These are phyloP conservation scores for Atherinomorus stipes DNA, from an alignment of 2,113 vertebrate genomes.

Conservation along the genomic window DNA sequence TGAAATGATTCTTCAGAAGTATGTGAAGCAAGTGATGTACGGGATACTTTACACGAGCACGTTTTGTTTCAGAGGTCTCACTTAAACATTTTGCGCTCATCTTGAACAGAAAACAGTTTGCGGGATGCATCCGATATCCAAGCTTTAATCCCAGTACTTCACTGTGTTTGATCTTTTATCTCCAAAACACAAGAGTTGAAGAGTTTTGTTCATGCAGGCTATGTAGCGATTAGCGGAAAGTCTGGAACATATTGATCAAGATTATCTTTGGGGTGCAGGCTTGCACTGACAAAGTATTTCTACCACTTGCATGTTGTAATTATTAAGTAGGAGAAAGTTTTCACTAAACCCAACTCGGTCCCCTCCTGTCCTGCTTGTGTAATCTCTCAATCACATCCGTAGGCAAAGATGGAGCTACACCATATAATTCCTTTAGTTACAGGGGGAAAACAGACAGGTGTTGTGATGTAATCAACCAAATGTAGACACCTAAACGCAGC, in stretches of 20 bases:
- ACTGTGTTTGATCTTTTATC: slow-evolving; percentile 58
- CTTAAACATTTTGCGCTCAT: neutral
- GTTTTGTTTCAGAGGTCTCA: slow-evolving; percentile 10
- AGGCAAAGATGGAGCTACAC: neutral
- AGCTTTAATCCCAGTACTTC: slow-evolving; percentile 36
- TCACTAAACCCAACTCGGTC: neutral
- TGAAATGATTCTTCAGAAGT: slow-evolving; percentile 3
- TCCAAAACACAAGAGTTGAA: slow-evolving; percentile 51
- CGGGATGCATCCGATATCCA: slow-evolving; percentile 24
- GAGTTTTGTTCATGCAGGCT: neutral
- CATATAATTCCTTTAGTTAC: neutral
- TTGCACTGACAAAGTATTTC: neutral
- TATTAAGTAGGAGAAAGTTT: slow-evolving; percentile 19
- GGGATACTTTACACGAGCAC: neutral
- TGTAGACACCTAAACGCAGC: neutral
- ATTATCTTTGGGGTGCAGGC: slow-evolving; percentile 46
- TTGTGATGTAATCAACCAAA: neutral
- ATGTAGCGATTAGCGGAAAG: slow-evolving; percentile 46
- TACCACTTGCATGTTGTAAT: slow-evolving; percentile 47
- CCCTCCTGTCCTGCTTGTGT: neutral
- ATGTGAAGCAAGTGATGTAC: neutral
- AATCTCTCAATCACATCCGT: slow-evolving; percentile 16
- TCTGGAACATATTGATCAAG: slow-evolving; percentile 56
- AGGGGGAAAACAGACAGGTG: neutral
- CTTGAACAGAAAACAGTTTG: slow-evolving; percentile 4